Conservation (phyloP, 2,797 vertebrate genomes). For the Cossypha dichroa region DNA sequence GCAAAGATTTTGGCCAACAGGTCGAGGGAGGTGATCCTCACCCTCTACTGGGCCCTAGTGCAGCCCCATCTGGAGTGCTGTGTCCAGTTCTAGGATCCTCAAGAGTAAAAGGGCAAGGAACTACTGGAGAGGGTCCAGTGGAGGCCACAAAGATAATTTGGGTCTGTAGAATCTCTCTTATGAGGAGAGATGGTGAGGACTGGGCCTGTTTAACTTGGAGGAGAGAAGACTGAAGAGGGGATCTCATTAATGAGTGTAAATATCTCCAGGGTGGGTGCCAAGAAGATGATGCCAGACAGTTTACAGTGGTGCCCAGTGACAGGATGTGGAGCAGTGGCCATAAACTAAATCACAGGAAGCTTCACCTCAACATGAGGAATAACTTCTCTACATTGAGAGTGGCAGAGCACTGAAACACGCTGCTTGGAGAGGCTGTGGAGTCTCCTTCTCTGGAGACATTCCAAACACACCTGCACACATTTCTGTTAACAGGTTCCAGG, state of each 20-base stretch:
- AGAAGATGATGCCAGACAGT: not conserved
- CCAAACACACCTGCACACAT: not conserved
- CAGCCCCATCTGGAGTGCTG: not conserved
- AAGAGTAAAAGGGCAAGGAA: not conserved
- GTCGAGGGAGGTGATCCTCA: not conserved
- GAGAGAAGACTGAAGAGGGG: not conserved
- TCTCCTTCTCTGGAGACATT: not conserved
- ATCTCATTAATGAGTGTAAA: not conserved
- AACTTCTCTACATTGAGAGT: not conserved
- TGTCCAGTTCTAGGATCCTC: not conserved
- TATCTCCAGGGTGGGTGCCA: accelerated
- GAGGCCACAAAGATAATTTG: not conserved
- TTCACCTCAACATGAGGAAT: not conserved
- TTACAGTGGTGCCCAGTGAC: not conserved
- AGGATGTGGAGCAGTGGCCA: not conserved
- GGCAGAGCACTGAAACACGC: not conserved
- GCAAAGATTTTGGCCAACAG: not conserved
- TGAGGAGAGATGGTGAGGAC: not conserved
- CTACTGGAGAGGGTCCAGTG: not conserved
- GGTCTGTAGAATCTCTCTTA: not conserved
- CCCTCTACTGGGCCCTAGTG: not conserved
- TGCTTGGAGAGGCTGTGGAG: accelerated
- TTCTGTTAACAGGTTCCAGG: not conserved
- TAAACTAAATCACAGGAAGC: not conserved
- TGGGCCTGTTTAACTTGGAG: not conserved